These are phyloP conservation scores for Scaptomyza parva DNA, from an alignment of 2,888 invertebrate species.

Conservation along the genomic window DNA sequence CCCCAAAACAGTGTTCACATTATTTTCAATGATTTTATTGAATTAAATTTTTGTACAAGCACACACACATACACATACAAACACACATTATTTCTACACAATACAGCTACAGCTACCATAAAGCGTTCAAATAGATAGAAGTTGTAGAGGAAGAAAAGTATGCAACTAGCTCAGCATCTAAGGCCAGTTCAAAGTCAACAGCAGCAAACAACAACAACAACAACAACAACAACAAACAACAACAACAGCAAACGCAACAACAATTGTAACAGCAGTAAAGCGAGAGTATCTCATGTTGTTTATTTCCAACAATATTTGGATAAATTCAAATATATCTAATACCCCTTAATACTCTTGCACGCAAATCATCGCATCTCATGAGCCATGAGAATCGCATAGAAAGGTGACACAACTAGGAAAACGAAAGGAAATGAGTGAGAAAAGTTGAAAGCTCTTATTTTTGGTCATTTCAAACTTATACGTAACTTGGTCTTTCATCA, in stretches of 20 bases:
- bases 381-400: background rate
- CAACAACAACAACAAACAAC: too few relatives aligned
- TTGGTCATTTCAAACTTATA: too few relatives aligned
- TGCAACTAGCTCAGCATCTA: constrained; percentile 4
- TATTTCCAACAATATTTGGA: too few relatives aligned
- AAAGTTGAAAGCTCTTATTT: too few relatives aligned
- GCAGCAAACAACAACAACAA: constrained; percentile 8
- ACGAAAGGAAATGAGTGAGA: too few relatives aligned
- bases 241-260: background rate
- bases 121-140: background rate
- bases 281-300: constrained; percentile 23
- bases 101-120: constrained; percentile 2
- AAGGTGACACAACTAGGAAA: background rate
- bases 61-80: background rate
- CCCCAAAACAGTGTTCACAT: constrained; percentile 23
- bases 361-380: too few relatives aligned
- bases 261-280: constrained; percentile 1
- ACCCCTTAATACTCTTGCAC: too few relatives aligned
- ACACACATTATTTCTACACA: too few relatives aligned
- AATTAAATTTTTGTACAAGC: constrained; percentile 50
- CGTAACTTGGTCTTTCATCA: too few relatives aligned
- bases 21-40: constrained; percentile 48
- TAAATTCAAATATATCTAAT: too few relatives aligned
- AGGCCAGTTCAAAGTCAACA: constrained; percentile 29
- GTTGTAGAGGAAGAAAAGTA: background rate